Evolutionary conservation across 2,888 invertebrate species (phyloP), one percentile per base, ranked within the genome.

Genomic region (Poecilobothrus nobilitatus): DNA sequence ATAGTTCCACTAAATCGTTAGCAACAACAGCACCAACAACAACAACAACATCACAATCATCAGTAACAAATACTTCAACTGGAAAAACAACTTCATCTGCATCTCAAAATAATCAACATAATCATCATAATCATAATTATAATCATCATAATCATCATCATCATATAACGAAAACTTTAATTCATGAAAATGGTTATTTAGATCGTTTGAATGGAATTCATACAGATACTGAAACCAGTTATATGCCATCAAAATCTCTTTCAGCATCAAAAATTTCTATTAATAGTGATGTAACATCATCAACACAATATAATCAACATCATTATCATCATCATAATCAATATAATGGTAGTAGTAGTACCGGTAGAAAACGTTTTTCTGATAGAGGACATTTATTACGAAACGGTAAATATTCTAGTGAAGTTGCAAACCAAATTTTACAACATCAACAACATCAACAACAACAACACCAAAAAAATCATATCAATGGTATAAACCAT

Each of bases 231-330:
- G 65, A 70, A 6, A 70, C 73, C 41, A 75, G 76, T 7, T 72
- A 74, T 66, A 73, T 77, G 74, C 75, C 78, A 18, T 71, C 76
- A 63, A 80, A 80, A 68, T 78, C 80, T 6, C 68, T 80, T 61
- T 81, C 82, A 41, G 78, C 81, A 63, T 82, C 81, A 12, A 80
- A 78, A 73, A 79, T 82, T 66, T 82, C 81, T n/a, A 80, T 82
- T 21, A 80, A 78, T 67, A 81, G 79, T 69, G 81, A 81, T 68
- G 75, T 79, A 0, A 76, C 77, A 2, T 78, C 75, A 61, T 74
- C 78, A 72, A 75, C 77, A 69, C 76, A 77, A 27, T 73, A 77
- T 69, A 71, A 74, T 66, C 76, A 75, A 66, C 74, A 78, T 4
- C 78, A 80, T 8, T 78, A 78, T 70, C 80, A 80, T 20, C 64